Base-by-base conservation (phyloP, 2,113 vertebrate genomes). In the Bos javanicus region DNA sequence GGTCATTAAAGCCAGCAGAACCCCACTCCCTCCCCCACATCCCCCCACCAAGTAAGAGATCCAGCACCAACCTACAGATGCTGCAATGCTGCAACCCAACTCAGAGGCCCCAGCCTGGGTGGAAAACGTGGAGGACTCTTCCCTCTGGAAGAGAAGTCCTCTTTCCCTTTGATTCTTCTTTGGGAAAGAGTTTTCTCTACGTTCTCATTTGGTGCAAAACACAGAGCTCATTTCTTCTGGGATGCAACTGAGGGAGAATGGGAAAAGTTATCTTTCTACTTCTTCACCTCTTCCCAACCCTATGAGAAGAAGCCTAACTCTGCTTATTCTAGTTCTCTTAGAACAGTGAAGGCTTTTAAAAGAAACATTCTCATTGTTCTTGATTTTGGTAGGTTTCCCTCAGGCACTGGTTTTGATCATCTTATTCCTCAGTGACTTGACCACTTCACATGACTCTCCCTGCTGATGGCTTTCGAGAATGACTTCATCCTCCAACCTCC, bases 361-460 rank as follows among this genome's bases (percentile, higher is more conserved):
- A 91, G 95, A 85, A 91, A 92, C 14, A 16, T 52, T 94, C 82
- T 67, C 52, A 25, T 90, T 71, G 54, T 80, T 74, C 48, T 81
- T 46, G 30, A 59, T 89, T 78, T 39, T 23, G 76, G 74, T 82
- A 96, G 90, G 71, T 57, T 95, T 93, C 91, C 97, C 89, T 78
- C 78, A 15, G 97, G 97, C 93, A 0, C 23, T 81, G 57, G 33
- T 81, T 94, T 86, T 83, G 88, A 97, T 91, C 82, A 82, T 91
- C 94, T 96, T 50, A 94, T 80, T 54, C 92, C 39, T 76, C 21
- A 46, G 86, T 84, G 82, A 97, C 91, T 39, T 71, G 36, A 88
- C 56, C 93, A 57, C 33, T 94, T 97, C 95, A 97, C 95, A 50
- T 88, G 97, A 95, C 88, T 97, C 88, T 95, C 76, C 57, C 94